phyloP scores from a whole-genome alignment of 1,140 invertebrate genomes.

The Trichogramma pretiosum region DNA sequence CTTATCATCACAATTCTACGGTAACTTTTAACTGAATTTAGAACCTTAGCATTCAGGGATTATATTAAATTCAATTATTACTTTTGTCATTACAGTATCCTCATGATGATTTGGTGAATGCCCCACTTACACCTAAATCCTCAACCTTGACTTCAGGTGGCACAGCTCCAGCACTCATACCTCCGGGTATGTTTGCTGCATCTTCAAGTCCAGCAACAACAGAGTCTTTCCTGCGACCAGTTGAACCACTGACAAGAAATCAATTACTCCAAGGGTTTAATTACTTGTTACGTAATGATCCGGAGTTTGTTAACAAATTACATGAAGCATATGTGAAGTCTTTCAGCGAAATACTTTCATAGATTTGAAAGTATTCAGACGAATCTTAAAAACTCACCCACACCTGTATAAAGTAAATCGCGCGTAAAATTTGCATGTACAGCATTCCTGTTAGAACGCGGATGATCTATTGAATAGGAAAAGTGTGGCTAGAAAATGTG shows the following conservation, averaged over 20 bases:
- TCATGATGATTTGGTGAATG: conserved; percentile 31
- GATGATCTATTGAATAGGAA: too few relatives aligned
- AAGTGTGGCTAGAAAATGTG: too few relatives aligned
- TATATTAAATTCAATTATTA: neutral
- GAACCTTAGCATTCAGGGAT: neutral
- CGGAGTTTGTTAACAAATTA: conserved; percentile 75
- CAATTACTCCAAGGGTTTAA: conserved; percentile 81
- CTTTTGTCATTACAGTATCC: conserved; percentile 19
- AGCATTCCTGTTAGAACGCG: conserved; percentile 6
- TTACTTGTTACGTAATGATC: conserved; percentile 78
- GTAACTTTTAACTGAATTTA: conserved; percentile 4
- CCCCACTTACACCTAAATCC: conserved; percentile 21
- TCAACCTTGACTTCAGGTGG: conserved; percentile 28
- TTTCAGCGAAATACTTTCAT: conserved; percentile 63
- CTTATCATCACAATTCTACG: conserved; percentile 12
- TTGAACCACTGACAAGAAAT: conserved; percentile 72
- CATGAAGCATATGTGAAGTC: conserved; percentile 86
- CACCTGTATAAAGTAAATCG: conserved; percentile 6
- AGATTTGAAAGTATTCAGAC: conserved; percentile 13
- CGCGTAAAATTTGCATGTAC: conserved; percentile 1
- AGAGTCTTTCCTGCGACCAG: conserved; percentile 35
- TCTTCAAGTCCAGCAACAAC: conserved; percentile 36
- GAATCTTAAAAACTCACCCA: too few relatives aligned
- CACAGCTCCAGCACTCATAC: conserved; percentile 62
- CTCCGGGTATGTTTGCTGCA: conserved; percentile 72